Base-by-base conservation (phyloP, 30 jellyfish, hydroid and myxozoan species). In the Nemopilema nomurai region DNA sequence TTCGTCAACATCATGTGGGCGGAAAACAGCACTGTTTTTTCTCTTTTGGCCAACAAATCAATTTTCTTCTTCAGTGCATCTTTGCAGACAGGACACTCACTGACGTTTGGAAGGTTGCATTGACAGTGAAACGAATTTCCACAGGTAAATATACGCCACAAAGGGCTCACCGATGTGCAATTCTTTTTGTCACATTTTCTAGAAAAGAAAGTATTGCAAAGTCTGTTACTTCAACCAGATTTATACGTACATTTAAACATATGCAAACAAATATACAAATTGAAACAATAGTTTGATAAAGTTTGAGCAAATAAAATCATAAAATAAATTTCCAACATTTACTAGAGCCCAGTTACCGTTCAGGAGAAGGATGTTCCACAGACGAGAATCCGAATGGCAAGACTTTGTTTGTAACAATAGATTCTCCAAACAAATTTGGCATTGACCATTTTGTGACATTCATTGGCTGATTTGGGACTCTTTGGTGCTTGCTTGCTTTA, bases 161-260 rank as follows among this genome's bases (percentile, higher is more conserved):
- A 62, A 31, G 87, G 77, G 33, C 25, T 77, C 78, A 77, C 30
- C 65, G 67, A 25, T n/a, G 8, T 1, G 51, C 87, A 77, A 28
- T 77, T 53, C 77, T 77, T 77, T 75, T 77, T 77, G 87, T 77
- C 78, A 25, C 87, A 77, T 77, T 77, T 77, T 77, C 87, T 77
- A 25, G 19, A 62, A 51, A 62, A 26, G 64, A 57, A 31, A 19
- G 28, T 9, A 30, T 21, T 20, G 7, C 50, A 16, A 65, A 28
- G 75, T 65, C 32, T 18, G 75, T 21, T 65, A 65, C 16, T 65
- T 65, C 30, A 9, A 21, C 74, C 16, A 8, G 28, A n/a, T 22
- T 22, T n/a, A 64, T n/a, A n/a, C 28, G 0, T 16, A 23, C 31
- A 22, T n/a, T 9, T 8, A n/a, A 8, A 22, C 74, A 64, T 26